Conservation (phyloP, 2,797 vertebrate species). For the Urophycis tenuis region DNA sequence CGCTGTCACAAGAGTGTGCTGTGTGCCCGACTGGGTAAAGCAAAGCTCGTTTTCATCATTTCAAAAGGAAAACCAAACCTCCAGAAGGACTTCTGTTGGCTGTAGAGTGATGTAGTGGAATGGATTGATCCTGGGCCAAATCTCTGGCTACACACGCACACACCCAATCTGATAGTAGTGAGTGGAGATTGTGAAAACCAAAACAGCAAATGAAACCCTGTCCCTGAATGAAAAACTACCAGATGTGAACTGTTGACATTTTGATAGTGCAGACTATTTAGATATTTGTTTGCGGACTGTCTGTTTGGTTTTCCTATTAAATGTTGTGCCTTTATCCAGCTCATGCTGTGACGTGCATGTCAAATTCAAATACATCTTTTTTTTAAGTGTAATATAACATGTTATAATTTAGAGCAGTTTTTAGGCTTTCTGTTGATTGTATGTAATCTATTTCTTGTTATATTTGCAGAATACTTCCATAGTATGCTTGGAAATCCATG, state of each 20-base stretch:
- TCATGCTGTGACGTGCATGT: background rate
- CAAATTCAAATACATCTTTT: background rate
- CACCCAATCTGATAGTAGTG: background rate
- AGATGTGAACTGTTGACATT: background rate
- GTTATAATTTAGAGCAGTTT: background rate
- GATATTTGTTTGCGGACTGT: no score
- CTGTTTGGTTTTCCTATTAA: background rate
- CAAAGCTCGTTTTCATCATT: background rate
- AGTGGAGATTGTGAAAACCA: background rate
- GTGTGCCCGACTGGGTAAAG: conserved; percentile 91
- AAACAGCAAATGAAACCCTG: background rate
- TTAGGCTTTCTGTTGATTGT: background rate
- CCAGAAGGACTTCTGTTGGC: background rate
- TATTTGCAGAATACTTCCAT: conserved; percentile 85
- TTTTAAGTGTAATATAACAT: background rate
- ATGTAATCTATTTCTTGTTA: conserved; percentile 4
- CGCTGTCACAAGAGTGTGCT: conserved; percentile 94
- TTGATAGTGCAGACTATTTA: no score
- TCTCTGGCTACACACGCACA: background rate
- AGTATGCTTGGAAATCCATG: conserved; percentile 96
- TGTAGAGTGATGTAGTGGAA: background rate
- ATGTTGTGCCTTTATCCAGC: background rate
- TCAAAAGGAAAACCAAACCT: background rate
- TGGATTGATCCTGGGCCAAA: background rate
- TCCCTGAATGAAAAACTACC: no score